Conservation (phyloP, 2,888 invertebrate genomes). For the Lampropteryx suffumata region DNA sequence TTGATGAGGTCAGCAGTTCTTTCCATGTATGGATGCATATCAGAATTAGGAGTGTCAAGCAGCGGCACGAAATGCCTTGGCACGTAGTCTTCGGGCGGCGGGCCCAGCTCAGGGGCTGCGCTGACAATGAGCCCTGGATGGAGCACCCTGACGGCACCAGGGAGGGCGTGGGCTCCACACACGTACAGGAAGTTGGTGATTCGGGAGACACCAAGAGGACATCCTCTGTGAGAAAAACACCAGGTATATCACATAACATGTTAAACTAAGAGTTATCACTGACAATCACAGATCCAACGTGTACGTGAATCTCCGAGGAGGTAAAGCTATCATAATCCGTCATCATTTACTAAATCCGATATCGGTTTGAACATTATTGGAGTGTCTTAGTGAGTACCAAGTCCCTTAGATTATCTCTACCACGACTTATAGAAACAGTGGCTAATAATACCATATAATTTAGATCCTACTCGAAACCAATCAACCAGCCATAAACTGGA, state of each 20-base stretch:
- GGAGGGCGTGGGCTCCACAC: constrained; percentile 90
- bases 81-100: constrained; percentile 83
- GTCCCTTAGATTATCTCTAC: too few relatives aligned
- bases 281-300: too few relatives aligned
- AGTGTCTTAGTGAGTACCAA: too few relatives aligned
- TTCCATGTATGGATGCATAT: constrained; percentile 90
- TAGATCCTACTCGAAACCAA: neutral
- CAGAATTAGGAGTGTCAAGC: constrained; percentile 88
- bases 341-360: too few relatives aligned
- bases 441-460: neutral
- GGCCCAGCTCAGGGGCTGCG: constrained; percentile 92
- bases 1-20: constrained; percentile 89
- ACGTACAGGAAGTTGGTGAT: constrained; percentile 89
- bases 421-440: too few relatives aligned
- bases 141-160: constrained; percentile 85
- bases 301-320: too few relatives aligned
- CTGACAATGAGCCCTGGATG: constrained; percentile 91
- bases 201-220: constrained; percentile 85
- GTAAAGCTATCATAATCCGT: too few relatives aligned
- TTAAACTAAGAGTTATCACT: too few relatives aligned
- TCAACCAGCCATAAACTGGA: neutral
- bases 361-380: too few relatives aligned
- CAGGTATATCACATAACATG: too few relatives aligned
- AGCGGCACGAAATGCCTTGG: constrained; percentile 87
- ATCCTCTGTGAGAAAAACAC: constrained; percentile 63